Conservation (phyloP, 2,888 invertebrate species). For the Hylaea fasciaria region DNA sequence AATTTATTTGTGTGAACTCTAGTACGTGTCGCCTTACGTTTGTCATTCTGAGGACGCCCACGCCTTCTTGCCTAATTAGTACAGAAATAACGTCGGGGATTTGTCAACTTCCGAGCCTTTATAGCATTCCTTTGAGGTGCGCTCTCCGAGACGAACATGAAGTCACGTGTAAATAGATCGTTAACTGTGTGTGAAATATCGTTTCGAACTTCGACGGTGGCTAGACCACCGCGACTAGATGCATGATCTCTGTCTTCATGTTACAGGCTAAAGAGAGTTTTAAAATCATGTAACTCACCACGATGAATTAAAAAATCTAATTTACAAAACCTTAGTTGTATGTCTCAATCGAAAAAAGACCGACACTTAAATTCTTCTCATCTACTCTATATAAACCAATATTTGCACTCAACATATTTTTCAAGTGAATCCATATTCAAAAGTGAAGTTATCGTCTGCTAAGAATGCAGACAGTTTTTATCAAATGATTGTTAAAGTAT, state of each 20-base stretch:
- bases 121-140: conserved; percentile 76
- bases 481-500: conserved; percentile 20
- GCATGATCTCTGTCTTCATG: neutral
- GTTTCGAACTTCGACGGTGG: conserved; percentile 69
- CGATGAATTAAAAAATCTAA: neutral
- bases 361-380: too few species aligned
- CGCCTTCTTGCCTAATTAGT: conserved; percentile 80
- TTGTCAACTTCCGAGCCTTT: conserved; percentile 82
- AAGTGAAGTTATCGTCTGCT: conserved; percentile 47
- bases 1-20: conserved; percentile 59
- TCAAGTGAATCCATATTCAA: conserved; percentile 46
- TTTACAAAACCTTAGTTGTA: too few species aligned
- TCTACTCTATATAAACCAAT: neutral
- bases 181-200: conserved; percentile 76
- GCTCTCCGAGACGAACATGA: conserved; percentile 54
- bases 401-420: conserved; percentile 16
- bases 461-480: conserved; percentile 44
- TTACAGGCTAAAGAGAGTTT: neutral
- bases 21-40: conserved; percentile 56
- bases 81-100: conserved; percentile 79
- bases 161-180: conserved; percentile 73
- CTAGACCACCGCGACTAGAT: conserved; percentile 43
- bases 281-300: neutral
- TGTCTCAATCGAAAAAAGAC: too few species aligned
- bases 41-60: conserved; percentile 70